phyloP scores from a whole-genome alignment of 2,113 vertebrate genomes.

The Ranitomeya imitator region DNA sequence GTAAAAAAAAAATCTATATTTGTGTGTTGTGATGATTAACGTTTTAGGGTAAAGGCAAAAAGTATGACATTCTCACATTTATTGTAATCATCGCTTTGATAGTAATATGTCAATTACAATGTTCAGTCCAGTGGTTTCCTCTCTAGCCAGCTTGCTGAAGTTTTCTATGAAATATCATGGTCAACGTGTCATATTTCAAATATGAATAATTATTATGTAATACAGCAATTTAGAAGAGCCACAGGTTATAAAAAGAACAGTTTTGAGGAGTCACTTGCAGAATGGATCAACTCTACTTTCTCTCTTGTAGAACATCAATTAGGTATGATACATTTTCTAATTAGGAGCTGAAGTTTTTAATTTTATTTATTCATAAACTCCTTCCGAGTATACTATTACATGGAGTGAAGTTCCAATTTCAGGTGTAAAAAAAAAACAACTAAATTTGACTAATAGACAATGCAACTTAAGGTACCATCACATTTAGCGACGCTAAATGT shows the following conservation, averaged over 20 bases:
- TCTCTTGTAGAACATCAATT: neutral
- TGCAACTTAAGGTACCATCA: too few relatives aligned
- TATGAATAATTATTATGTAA: neutral
- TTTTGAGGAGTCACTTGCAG: neutral
- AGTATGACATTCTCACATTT: neutral
- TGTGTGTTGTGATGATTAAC: neutral
- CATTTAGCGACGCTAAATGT: too few relatives aligned
- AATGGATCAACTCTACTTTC: neutral
- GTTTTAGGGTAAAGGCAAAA: neutral
- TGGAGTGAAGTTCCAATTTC: too few relatives aligned
- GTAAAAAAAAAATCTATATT: conserved; percentile 9
- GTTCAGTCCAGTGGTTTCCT: neutral
- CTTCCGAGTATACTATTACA: too few relatives aligned
- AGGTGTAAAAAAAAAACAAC: too few relatives aligned
- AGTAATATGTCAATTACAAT: neutral
- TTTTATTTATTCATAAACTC: too few relatives aligned
- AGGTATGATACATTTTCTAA: neutral
- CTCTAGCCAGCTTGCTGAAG: neutral
- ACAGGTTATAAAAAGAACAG: neutral
- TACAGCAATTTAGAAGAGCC: too few relatives aligned
- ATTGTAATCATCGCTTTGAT: neutral
- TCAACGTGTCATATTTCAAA: neutral
- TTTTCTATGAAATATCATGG: neutral
- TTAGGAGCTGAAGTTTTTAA: neutral
- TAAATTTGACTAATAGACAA: too few relatives aligned